Base-by-base conservation (phyloP, 2,113 vertebrate species). In the Hepsetus odoe region DNA sequence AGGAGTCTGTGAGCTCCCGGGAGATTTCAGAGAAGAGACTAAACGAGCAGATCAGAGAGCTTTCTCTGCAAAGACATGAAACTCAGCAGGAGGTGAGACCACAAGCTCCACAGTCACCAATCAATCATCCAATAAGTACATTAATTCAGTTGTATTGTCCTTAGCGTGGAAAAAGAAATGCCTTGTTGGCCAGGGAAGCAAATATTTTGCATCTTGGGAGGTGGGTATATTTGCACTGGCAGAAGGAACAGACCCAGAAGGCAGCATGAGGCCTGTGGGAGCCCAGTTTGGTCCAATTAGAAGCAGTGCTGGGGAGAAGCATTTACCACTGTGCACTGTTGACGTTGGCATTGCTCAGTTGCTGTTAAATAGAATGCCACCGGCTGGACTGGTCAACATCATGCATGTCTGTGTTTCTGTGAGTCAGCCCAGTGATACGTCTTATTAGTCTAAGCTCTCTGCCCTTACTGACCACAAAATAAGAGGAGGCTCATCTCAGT, bases 201-300 rank as follows among this genome's bases (percentile, higher is more conserved):
- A 79, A 75, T 44, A 55, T 74, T 24, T 61, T 56, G 22, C 73
- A 18, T 71, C 64, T 71, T 71, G 72, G 71, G 72, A 35, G 90
- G 92, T 84, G 88, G 87, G 87, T 90, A 79, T 94, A 92, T 96
- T 96, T 95, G 91, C 85, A 87, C 93, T 96, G 95, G 95, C 95
- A 74, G 76, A 55, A 76, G 86, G 69, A 75, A 77, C 74, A 91
- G 86, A 88, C 91, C 92, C 90, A 85, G 86, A 89, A 86, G 90
- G 87, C 83, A 81, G 71, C 71, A 81, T 67, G 64, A 56, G 83
- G 59, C 75, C 77, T 77, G 73, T 81, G 42, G 70, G 79, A 85
- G 81, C 59, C 81, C 73, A 84, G 78, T 88, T 90, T 88, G 80
- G 87, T 89, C 87, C 90, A 91, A 91, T 90, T 90, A 91, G 86